phyloP scores from a whole-genome alignment of 2,888 invertebrate species.

The Ommatoiulus sabulosus region DNA sequence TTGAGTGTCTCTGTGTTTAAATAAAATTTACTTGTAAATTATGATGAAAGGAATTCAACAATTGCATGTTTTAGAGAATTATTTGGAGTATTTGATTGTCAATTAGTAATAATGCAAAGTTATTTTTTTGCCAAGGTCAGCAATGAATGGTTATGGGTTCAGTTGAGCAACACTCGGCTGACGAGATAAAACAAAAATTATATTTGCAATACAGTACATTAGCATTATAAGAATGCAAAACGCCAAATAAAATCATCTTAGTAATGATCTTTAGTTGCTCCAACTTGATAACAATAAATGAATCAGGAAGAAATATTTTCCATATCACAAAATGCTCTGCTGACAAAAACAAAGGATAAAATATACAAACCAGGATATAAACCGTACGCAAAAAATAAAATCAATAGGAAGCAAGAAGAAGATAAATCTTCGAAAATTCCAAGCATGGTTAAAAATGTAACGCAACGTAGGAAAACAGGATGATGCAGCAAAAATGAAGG shows the following conservation, averaged over 20 bases:
- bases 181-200: not conserved
- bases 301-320: not conserved
- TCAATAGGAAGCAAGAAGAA: not conserved
- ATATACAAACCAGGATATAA: not conserved
- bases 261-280: too few relatives aligned
- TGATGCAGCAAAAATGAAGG: slow-evolving; percentile 15
- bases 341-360: not conserved
- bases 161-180: too few relatives aligned
- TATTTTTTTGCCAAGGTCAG: not conserved
- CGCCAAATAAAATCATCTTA: not conserved
- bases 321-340: not conserved
- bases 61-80: not conserved
- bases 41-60: not conserved
- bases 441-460: not conserved
- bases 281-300: not conserved
- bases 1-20: slow-evolving; percentile 24
- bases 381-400: not conserved
- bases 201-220: not conserved
- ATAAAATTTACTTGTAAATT: not conserved
- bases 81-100: not conserved
- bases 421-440: not conserved
- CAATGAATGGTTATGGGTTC: not conserved
- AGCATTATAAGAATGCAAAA: too few relatives aligned
- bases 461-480: not conserved
- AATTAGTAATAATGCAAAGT: not conserved